Conservation (phyloP, 2,113 vertebrate genomes). For the Caranx ignobilis region DNA sequence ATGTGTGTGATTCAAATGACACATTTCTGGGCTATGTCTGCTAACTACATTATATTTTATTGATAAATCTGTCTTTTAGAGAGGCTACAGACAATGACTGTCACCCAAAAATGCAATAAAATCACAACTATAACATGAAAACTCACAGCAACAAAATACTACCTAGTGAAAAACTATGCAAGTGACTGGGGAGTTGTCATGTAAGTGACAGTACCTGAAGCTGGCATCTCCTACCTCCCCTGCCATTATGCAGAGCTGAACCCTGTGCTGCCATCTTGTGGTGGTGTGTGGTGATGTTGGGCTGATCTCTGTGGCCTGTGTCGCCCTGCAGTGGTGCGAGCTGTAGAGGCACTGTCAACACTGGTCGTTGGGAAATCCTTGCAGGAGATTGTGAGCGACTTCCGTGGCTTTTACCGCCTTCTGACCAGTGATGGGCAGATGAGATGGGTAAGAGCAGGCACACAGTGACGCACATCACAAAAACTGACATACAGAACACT, state of each 20-base stretch:
- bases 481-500: not conserved
- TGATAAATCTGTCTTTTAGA: not conserved
- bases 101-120: too few species aligned
- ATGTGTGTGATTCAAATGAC: too few species aligned
- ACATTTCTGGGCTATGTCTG: not conserved
- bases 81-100: not conserved
- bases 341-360: slow-evolving; percentile 80
- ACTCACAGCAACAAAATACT: not conserved
- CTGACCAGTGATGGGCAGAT: slow-evolving; percentile 86
- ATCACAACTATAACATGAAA: too few species aligned
- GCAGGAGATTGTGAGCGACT: slow-evolving; percentile 84
- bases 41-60: not conserved
- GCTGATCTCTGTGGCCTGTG: not conserved
- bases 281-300: not conserved
- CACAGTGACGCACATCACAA: too few species aligned
- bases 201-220: not conserved
- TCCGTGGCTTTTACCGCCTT: slow-evolving; percentile 86
- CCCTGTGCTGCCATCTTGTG: slow-evolving; percentile 49
- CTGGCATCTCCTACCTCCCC: not conserved
- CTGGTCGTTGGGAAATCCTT: slow-evolving; percentile 82
- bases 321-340: slow-evolving; percentile 80
- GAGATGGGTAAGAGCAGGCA: slow-evolving; percentile 82
- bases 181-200: not conserved
- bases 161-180: not conserved
- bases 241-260: not conserved